Base-by-base conservation (phyloP, 2,113 vertebrate species). In the Thalassoma bifasciatum region DNA sequence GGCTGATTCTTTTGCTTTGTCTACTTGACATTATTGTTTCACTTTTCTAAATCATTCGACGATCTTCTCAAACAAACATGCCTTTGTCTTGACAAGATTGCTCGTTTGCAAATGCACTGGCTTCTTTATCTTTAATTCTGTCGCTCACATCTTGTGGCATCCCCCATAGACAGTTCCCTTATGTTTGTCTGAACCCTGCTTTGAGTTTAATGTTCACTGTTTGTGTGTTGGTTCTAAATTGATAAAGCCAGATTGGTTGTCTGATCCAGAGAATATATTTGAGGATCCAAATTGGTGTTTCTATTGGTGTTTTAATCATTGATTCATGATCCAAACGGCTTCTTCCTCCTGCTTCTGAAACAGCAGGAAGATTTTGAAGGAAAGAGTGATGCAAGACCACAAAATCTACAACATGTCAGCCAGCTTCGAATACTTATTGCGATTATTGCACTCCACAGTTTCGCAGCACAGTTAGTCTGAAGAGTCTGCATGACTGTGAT, bases 1-100 rank as follows among this genome's bases (percentile, higher is more conserved):
- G 38, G 7, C 30, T 64, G n/a, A 67, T 12, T 66, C 24, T 67
- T 68, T 38, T 58, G 59, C 77, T 63, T 51, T n/a, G 61, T 70
- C 2, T 22, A n/a, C 12, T 37, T 57, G 38, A 26, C 47, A 19
- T 67, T 19, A 24, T 1, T 24, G 5, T 66, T 66, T 42, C 16
- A 19, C 44, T 46, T 19, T 7, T 44, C 5, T 7, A 5, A 38
- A 10, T 38, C 5, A 7, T 38, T 5, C 5, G 9, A 40, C 38
- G 8, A 47, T 49, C 38, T 30, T 13, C 46, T 67, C 19, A 30
- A 30, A 3, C 24, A 37, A 26, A 16, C 5, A 46, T 17, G 3
- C 22, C 2, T 65, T 53, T 51, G 8, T 40, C 59, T 19, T 58
- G 5, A 58, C 19, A 30, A 6, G 23, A 12, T 34, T 37, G 30